Base-by-base conservation (phyloP, 2,888 invertebrate genomes). In the Cylindroiulus punctatus region DNA sequence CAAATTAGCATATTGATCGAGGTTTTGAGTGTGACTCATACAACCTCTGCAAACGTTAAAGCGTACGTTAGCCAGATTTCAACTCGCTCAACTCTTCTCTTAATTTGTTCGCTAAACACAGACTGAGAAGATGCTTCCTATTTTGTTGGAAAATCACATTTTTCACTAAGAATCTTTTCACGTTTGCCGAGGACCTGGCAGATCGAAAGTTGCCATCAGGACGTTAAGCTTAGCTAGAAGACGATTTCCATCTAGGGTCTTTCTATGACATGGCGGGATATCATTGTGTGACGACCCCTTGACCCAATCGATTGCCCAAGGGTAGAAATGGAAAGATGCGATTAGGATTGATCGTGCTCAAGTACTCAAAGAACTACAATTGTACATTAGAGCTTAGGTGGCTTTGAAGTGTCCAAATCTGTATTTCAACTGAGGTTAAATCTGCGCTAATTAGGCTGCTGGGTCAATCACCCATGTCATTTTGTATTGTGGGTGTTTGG, bases 341-440 rank as follows among this genome's bases (percentile, higher is more conserved):
- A 52, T 52, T 52, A 52, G 52, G n/a, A 52, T 52, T 52, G 52
- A 52, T n/a, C 52, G 52, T 52, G 52, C 52, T n/a, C 52, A 52
- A 52, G 52, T 52, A 52, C n/a, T 19, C 52, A 52, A 10, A 4
- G 19, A n/a, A 52, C 52, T 52, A n/a, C n/a, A n/a, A n/a, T n/a
- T n/a, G n/a, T n/a, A n/a, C n/a, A n/a, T n/a, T n/a, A n/a, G n/a
- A n/a, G 52, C 52, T 52, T 52, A 52, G n/a, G 52, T 52, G 19
- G 5, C 52, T 52, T 52, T 52, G 3, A 52, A 52, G n/a, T 52
- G 1, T n/a, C 19, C 7, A n/a, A 17, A 52, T 52, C 52, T 52
- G 52, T n/a, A 52, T 52, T 52, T 4, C n/a, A n/a, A 5, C n/a
- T 52, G n/a, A 52, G 52, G 52, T 52, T 52, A 52, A 52, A 52